Percentiles rank a stretch among this genome's conserved stretches.
Conservation (phyloP, 2,113 vertebrate species). For the Falco punctatus region DNA sequence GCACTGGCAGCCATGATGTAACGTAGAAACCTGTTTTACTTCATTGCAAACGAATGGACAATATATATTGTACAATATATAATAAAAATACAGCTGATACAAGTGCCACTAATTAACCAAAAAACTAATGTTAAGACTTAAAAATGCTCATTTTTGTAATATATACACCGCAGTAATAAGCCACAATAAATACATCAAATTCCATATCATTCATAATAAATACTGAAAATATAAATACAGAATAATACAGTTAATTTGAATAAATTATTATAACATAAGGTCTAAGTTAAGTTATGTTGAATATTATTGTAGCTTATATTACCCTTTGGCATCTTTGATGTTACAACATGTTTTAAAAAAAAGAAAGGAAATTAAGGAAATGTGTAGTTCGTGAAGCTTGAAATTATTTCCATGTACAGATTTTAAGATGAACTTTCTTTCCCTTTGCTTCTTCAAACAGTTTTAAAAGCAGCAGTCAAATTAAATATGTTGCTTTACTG, state of each 20-base stretch:
- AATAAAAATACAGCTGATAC: constrained; percentile 85
- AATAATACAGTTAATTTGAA: constrained; percentile 82
- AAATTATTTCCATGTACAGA: constrained; percentile 51
- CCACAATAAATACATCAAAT: constrained; percentile 98
- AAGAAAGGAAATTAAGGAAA: constrained; percentile 62
- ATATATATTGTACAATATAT: constrained; percentile 88
- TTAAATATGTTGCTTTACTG: constrained; percentile 42
- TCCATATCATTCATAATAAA: constrained; percentile 95
- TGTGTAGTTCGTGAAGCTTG: constrained; percentile 47
- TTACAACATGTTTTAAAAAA: constrained; percentile 63
- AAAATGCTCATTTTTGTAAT: constrained; percentile 85
- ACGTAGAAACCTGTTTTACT: constrained; percentile 83
- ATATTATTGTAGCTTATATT: constrained; percentile 80
- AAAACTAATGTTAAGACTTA: constrained; percentile 78
- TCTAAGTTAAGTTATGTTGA: constrained; percentile 77
- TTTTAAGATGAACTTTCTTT: constrained; percentile 52
- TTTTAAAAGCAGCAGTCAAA: constrained; percentile 49
- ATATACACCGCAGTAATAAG: constrained; percentile 93
- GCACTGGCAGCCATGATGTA: constrained; percentile 53
- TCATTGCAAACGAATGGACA: constrained; percentile 85
- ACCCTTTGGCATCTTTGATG: constrained; percentile 86
- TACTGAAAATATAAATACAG: constrained; percentile 88
- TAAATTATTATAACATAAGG: constrained; percentile 82
- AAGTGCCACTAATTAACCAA: constrained; percentile 87
- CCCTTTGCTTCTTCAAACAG: constrained; percentile 43